Conservation (phyloP, 2,797 vertebrate species). For the Phataginus tricuspis region DNA sequence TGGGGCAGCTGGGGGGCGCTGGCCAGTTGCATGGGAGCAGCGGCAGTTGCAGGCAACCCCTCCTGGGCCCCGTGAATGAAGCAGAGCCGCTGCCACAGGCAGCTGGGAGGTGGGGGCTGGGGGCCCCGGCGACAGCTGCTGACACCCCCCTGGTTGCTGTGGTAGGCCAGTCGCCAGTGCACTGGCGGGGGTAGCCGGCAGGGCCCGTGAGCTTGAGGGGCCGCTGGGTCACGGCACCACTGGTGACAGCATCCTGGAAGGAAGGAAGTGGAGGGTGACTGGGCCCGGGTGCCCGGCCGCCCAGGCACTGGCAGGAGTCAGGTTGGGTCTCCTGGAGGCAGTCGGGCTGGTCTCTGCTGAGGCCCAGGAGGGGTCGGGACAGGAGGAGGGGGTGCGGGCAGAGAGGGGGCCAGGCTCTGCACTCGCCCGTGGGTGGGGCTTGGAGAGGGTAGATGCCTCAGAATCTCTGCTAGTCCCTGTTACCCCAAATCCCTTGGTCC, state of each 20-base stretch:
- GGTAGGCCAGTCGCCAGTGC: conserved; percentile 57
- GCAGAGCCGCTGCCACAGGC: conserved; percentile 20
- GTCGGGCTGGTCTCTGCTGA: neutral
- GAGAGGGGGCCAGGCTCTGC: neutral
- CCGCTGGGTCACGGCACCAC: conserved; percentile 40
- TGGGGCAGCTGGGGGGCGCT: neutral
- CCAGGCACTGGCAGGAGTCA: neutral
- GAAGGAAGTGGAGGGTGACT: conserved; percentile 76
- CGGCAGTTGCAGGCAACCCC: neutral
- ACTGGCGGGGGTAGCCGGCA: neutral
- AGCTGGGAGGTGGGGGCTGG: neutral
- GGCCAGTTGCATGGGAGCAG: neutral
- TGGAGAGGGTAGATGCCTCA: neutral
- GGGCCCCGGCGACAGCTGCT: neutral
- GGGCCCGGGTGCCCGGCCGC: conserved; percentile 14
- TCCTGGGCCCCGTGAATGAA: neutral
- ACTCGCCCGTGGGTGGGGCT: fast-evolving
- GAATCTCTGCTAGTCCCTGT: neutral
- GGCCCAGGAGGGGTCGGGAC: neutral
- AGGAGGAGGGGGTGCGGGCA: fast-evolving
- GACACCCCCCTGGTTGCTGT: neutral
- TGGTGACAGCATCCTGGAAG: conserved; percentile 73
- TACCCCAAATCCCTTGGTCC: neutral
- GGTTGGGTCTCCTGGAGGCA: neutral
- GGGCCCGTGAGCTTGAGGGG: conserved; percentile 51